Conservation (phyloP, 2,113 vertebrate species). For the Vanacampus margaritifer region DNA sequence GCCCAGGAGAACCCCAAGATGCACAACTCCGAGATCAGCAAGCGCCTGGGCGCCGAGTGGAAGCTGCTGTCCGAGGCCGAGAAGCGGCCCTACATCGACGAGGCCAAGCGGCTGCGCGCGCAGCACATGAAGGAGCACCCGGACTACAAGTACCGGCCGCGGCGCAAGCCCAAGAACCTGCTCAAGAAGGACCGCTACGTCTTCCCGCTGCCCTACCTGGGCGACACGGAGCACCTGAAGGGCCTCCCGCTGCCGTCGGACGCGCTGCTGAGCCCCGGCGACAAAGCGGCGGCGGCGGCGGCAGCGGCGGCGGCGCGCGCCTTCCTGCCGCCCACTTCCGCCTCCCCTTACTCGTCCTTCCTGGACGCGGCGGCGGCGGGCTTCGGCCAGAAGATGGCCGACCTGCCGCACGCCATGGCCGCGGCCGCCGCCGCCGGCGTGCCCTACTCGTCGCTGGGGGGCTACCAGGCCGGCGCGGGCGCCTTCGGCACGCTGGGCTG, state of each 20-base stretch:
- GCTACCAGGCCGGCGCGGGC: slow-evolving; percentile 93
- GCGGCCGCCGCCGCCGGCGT: slow-evolving; percentile 78
- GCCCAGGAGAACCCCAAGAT: slow-evolving; percentile 99
- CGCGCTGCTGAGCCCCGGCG: slow-evolving; percentile 85
- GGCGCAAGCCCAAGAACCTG: slow-evolving; percentile 98
- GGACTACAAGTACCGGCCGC: slow-evolving; percentile 98
- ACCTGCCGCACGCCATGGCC: slow-evolving; percentile 93
- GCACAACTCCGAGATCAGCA: slow-evolving; percentile 99
- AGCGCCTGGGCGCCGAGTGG: slow-evolving; percentile 96
- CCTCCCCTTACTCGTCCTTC: slow-evolving; percentile 85
- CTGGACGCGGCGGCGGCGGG: slow-evolving; percentile 88
- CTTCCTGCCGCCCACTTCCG: slow-evolving; percentile 91
- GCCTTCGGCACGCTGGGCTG: slow-evolving; percentile 93
- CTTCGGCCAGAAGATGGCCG: slow-evolving; percentile 98
- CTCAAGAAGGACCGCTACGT: slow-evolving; percentile 99
- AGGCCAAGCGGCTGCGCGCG: slow-evolving; percentile 93
- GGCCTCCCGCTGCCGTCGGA: slow-evolving; percentile 88
- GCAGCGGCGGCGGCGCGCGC: slow-evolving; percentile 68
- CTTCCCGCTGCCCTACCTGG: slow-evolving; percentile 98
- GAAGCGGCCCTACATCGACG: slow-evolving; percentile 97
- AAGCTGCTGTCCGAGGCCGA: slow-evolving; percentile 97
- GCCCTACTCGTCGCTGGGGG: slow-evolving; percentile 97
- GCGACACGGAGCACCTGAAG: slow-evolving; percentile 96
- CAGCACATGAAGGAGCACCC: slow-evolving; percentile 99
- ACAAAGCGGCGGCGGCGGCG: slow-evolving; percentile 72